Base-by-base conservation (phyloP, 2,797 vertebrate genomes). In the Phyllotis vaccarum region DNA sequence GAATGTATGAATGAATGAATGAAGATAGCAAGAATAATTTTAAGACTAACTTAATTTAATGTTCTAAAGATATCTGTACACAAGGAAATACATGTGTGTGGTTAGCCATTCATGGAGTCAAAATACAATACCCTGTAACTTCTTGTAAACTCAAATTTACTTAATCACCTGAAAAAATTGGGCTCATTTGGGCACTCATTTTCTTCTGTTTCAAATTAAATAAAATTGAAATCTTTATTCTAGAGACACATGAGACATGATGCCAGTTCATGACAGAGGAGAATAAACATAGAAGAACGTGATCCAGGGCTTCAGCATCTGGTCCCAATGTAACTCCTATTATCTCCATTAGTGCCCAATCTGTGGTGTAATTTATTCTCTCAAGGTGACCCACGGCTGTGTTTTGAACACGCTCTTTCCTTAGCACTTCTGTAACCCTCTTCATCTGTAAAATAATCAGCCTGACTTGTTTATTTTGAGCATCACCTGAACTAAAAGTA, bases 171-270 rank as follows among this genome's bases (percentile, higher is more conserved):
- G 52, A 87, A 87, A 87, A 43, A 19, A 76, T 19, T 29, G 16
- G 7, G 7, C 16, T 64, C 22, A 52, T 43, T 54, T 91, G 40
- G 31, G 12, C 34, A 90, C 21, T 21, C 6, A 62, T 13, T 22
- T 56, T 58, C 46, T 72, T 64, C 40, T 46, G 27, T 70, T 70
- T 94, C 24, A 79, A 43, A 66, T 79, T 27, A 86, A 64, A 56
- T 54, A n/a, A 83, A 54, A 12, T 40, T 34, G 22, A 70, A 80
- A 34, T 54, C 3, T 58, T 58, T 62, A 43, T 8, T 62, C 34
- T 70, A 8, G 40, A 79, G 54, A 3, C n/a, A 64, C 5, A 22
- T 21, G 22, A 86, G 34, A 79, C 78, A 90, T 74, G 34, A 54
- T 27, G 1, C 27, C 72, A 86, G 3, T 72, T 58, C 7, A 3